phyloP scores from a whole-genome alignment of 2,888 invertebrate genomes.

The Apotomis capreana region DNA sequence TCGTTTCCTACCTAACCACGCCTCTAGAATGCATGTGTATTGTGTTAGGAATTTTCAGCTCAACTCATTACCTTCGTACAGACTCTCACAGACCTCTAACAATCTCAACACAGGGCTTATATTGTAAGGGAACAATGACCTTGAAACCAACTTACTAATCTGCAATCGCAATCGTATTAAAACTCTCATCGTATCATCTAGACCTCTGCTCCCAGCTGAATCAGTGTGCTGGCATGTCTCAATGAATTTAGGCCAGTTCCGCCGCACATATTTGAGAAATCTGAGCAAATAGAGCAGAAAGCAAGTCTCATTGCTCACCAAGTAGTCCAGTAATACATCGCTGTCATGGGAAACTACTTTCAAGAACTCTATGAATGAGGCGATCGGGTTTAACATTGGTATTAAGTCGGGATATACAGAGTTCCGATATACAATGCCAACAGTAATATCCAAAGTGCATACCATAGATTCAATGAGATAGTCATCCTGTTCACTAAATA shows the following conservation, averaged over 20 bases:
- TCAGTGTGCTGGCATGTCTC: slow-evolving; percentile 88
- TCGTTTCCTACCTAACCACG: neutral
- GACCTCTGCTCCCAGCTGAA: slow-evolving; percentile 80
- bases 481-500: slow-evolving; percentile 96
- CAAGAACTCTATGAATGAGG: slow-evolving; percentile 94
- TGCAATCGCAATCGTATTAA: slow-evolving; percentile 90
- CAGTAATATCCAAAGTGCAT: slow-evolving; percentile 93
- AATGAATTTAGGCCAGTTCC: slow-evolving; percentile 93
- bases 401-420: slow-evolving; percentile 91
- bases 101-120: slow-evolving; percentile 93
- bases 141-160: slow-evolving; percentile 91
- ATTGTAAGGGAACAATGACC: slow-evolving; percentile 94
- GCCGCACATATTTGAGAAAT: slow-evolving; percentile 91
- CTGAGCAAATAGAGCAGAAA: slow-evolving; percentile 92
- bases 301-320: slow-evolving; percentile 95
- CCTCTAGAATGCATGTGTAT: neutral
- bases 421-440: slow-evolving; percentile 92
- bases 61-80: slow-evolving; percentile 92
- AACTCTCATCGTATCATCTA: slow-evolving; percentile 93
- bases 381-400: slow-evolving; percentile 92
- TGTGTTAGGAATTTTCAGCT: slow-evolving; percentile 79
- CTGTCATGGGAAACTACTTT: slow-evolving; percentile 92
- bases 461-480: slow-evolving; percentile 96
- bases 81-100: slow-evolving; percentile 91
- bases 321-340: slow-evolving; percentile 90